Evolutionary conservation across 2,113 vertebrate genomes (phyloP).

Genomic region (Plecturocebus donacophilus): DNA sequence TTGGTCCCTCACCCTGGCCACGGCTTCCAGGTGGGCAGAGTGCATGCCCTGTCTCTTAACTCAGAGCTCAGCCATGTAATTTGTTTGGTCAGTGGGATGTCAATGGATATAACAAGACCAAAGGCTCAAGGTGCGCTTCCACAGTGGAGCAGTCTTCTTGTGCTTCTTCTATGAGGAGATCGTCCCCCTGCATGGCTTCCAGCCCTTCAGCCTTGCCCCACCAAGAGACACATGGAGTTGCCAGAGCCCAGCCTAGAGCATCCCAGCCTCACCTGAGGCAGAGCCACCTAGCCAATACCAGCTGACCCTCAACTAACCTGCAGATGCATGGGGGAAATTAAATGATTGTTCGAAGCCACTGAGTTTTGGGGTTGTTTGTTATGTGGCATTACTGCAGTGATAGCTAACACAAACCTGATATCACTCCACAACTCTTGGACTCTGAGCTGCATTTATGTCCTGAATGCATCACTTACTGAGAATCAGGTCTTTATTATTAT

Average conservation of each 20-base stretch:
- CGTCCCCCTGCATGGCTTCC: background rate
- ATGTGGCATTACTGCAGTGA: no score
- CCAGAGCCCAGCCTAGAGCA: background rate
- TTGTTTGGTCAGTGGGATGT: background rate
- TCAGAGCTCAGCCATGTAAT: background rate
- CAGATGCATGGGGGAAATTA: background rate
- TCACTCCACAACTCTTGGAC: no score
- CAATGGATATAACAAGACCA: background rate
- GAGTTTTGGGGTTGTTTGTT: background rate
- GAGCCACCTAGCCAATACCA: background rate
- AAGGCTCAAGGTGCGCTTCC: background rate
- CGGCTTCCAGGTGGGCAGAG: background rate
- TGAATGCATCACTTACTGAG: background rate
- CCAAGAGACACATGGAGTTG: background rate
- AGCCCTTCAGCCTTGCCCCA: background rate
- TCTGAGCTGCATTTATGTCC: background rate
- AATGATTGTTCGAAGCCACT: background rate
- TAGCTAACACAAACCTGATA: no score
- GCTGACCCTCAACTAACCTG: background rate
- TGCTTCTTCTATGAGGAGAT: background rate
- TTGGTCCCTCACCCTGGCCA: no score
- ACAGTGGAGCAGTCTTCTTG: background rate
- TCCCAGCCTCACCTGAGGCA: background rate
- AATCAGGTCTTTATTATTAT: background rate
- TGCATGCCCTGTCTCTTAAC: background rate